Conservation (phyloP, 2,888 invertebrate genomes). For the Melipona bicolor region DNA sequence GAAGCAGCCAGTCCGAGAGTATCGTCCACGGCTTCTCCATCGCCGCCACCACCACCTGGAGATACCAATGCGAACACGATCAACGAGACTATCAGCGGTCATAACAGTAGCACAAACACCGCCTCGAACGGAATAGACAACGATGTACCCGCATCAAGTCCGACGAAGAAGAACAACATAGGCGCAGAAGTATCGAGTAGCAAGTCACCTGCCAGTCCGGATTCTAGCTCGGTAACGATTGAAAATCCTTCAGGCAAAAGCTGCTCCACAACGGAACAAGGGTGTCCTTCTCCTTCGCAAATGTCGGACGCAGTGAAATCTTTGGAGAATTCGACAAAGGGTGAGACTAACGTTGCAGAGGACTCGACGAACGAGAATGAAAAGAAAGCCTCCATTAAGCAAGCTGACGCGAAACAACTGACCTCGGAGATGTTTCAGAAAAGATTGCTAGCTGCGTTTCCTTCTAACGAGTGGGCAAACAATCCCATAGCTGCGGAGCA, state of each 20-base stretch:
- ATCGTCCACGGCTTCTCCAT: slow-evolving; percentile 78
- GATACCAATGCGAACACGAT: slow-evolving; percentile 31
- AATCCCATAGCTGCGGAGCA: slow-evolving; percentile 74
- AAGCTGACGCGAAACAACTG: slow-evolving; percentile 57
- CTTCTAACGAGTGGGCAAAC: slow-evolving; percentile 75
- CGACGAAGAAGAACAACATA: slow-evolving; percentile 29
- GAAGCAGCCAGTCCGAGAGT: slow-evolving; percentile 77
- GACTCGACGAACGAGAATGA: slow-evolving; percentile 26
- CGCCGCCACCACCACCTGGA: slow-evolving; percentile 76
- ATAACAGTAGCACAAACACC: slow-evolving; percentile 12
- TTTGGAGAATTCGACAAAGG: slow-evolving; percentile 42
- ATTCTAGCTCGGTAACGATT: slow-evolving; percentile 76
- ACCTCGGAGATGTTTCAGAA: slow-evolving; percentile 74
- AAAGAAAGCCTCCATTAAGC: slow-evolving; percentile 42
- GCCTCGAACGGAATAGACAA: slow-evolving; percentile 39
- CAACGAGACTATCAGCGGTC: slow-evolving; percentile 18
- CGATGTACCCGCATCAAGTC: slow-evolving; percentile 42
- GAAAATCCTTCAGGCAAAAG: slow-evolving; percentile 60
- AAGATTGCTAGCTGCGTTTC: slow-evolving; percentile 73
- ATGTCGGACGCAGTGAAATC: slow-evolving; percentile 35
- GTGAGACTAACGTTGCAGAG: slow-evolving; percentile 8
- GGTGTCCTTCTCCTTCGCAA: slow-evolving; percentile 25
- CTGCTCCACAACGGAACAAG: slow-evolving; percentile 51
- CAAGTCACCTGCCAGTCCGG: slow-evolving; percentile 78
- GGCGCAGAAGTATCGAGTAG: slow-evolving; percentile 69